Evolutionary conservation across 2,888 invertebrate genomes (phyloP), one percentile per base, ranked within the genome.

Genomic region (Zhengitettix transpicula): DNA sequence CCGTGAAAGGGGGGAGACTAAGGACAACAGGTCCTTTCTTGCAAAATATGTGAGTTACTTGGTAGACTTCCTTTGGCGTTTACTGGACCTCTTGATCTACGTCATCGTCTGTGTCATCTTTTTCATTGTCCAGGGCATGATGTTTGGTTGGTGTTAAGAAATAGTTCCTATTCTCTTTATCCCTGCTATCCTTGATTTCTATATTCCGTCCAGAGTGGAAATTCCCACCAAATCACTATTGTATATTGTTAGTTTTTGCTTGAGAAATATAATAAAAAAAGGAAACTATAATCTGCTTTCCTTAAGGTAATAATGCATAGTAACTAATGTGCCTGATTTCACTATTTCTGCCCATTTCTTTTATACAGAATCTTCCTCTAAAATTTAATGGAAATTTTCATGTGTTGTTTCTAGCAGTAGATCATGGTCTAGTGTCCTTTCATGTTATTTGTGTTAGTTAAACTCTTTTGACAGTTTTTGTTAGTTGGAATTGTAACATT

Each of bases 21-120:
- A 93, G 69, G 98, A 98, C 71, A 97, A 94, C 72, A 79, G 95
- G 69, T 94, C 96, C 55, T 97, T 98, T 75, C 80, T 98, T 66
- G 91, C 91, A 5, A 98, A 96, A 96, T 98, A 98, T 78, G 96
- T 96, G 80, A 85, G 92, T 61, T 55, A 41, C 12, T 56, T 63
- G 51, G 42, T 44, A 56, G 71, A 62, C 54, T 60, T 64, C 57
- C 61, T 65, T 40, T 63, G 62, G 59, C 59, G 56, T 58, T 60
- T 60, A n/a, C 56, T 60, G 40, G 10, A 52, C 52, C 40, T 64
- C 17, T 41, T 61, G 14, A 52, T 61, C 52, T 66, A 65, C 59
- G 55, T 65, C 15, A 47, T 65, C n/a, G 62, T 66, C 55, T 63
- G 64, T 64, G 59, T 67, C 9, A n/a, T 62, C 40, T 58, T 63